Percentiles rank a stretch among this genome's conserved stretches.
phyloP scores from a whole-genome alignment of 2,888 invertebrate genomes.

The Amiota communis region DNA sequence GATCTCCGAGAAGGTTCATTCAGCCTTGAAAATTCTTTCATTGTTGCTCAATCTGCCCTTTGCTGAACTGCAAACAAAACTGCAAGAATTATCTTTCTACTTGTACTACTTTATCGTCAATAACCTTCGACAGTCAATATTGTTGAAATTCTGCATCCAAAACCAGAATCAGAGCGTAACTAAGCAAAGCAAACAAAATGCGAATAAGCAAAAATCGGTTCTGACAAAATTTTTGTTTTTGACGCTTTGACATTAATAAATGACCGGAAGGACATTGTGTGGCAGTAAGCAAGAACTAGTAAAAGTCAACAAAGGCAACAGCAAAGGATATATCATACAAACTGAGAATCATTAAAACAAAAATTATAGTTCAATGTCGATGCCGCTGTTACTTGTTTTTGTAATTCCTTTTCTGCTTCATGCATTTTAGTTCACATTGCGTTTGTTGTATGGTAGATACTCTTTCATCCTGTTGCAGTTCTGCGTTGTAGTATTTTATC shows the following conservation, averaged over 20 bases:
- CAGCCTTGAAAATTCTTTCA: too few species aligned
- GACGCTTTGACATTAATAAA: constrained; percentile 62
- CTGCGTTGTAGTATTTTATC: constrained; percentile 35
- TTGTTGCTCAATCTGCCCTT: too few species aligned
- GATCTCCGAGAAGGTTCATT: too few species aligned
- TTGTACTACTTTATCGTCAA: too few species aligned
- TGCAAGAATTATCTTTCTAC: neutral
- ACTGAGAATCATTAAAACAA: neutral
- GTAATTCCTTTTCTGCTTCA: neutral
- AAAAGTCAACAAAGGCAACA: constrained; percentile 33
- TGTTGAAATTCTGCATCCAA: too few species aligned
- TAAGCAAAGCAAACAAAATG: constrained; percentile 36
- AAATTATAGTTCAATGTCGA: constrained; percentile 40
- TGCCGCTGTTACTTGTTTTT: neutral
- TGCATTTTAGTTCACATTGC: neutral
- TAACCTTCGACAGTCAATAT: constrained; percentile 44
- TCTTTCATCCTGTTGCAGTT: constrained; percentile 30
- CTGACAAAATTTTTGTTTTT: constrained; percentile 17
- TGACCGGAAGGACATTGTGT: constrained; percentile 67
- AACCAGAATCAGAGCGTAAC: neutral
- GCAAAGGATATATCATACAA: constrained; percentile 6
- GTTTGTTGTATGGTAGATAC: neutral
- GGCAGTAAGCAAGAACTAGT: constrained; percentile 43
- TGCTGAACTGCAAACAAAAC: neutral
- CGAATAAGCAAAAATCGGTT: constrained; percentile 43